phyloP scores from a whole-genome alignment of 2,797 vertebrate genomes.

The Mus caroli region DNA sequence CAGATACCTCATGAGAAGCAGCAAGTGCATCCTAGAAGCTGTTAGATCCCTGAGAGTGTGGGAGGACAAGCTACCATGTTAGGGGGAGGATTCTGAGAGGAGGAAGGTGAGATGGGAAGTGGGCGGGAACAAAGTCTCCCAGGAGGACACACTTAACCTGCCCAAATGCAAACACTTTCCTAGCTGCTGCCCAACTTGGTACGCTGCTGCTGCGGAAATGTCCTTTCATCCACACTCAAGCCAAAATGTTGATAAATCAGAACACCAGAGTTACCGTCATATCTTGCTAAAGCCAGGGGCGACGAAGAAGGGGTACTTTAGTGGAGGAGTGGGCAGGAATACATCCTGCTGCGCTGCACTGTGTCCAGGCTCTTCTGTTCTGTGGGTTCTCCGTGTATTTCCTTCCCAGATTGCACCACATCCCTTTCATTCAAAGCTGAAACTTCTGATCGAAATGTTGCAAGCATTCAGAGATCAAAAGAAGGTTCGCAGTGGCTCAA shows the following conservation, averaged over 20 bases:
- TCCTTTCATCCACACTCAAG: neutral
- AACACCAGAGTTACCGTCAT: neutral
- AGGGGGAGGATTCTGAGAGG: neutral
- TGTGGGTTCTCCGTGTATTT: conserved; percentile 43
- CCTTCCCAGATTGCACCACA: conserved; percentile 52
- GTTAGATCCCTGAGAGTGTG: neutral
- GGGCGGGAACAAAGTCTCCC: neutral
- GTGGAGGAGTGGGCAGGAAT: neutral
- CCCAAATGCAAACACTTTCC: conserved; percentile 22
- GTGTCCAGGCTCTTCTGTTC: neutral
- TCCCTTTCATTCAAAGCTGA: conserved; percentile 39
- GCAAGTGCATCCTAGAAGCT: neutral
- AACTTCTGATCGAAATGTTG: conserved; percentile 61
- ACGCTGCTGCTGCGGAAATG: neutral
- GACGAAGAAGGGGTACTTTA: neutral
- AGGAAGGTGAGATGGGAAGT: neutral
- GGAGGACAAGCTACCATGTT: neutral
- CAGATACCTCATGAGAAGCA: neutral
- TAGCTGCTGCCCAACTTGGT: neutral
- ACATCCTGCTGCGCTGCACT: neutral
- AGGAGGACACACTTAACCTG: neutral
- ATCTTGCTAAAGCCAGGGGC: neutral
- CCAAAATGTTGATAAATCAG: conserved; percentile 31
- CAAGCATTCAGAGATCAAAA: conserved; percentile 25
- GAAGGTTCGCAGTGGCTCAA: neutral